Evolutionary conservation across 1,140 invertebrate genomes (phyloP), one percentile per base, ranked within the genome.

Genomic region (Papilio polyxenes): DNA sequence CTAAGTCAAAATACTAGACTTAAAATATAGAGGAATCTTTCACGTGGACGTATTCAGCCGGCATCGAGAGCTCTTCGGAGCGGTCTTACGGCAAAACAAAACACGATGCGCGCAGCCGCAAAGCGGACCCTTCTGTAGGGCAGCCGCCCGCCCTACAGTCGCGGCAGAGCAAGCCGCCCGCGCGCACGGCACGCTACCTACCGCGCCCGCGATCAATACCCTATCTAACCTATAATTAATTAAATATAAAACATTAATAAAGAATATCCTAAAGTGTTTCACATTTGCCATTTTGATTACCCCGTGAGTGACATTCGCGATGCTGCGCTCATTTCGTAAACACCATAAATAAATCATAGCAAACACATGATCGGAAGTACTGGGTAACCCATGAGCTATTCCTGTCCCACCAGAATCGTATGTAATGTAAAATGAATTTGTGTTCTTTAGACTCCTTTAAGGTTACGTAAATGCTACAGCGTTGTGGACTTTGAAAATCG

Each of bases 301-400:
- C 75, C 37, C 81, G 84, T 86, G 82, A 74, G 83, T 79, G 59
- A 81, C 81, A 87, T 88, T 89, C 86, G 87, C 84, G 83, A 86
- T 84, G 87, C 87, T 89, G 83, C 87, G 65, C 74, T 79, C 56
- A 77, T 81, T 49, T 82, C 83, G 84, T 87, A 81, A 87, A 87
- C 88, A 85, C 86, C 85, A 90, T 90, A 83, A 88, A 90, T 84
- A 92, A 89, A 89, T 83, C 88, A 85, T 87, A 62, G 79, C 82
- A 85, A 91, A 92, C 91, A 93, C 88, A 92, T 94, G 91, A 94
- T 92, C 86, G 81, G 82, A 65, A 84, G 85, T 56, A 81, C 80
- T 76, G 81, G 75, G 84, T 82, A 83, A 77, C 81, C 59, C 80
- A 81, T 77, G 84, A 87, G 87, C 87, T 90, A 89, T 91, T 90